Percentiles rank a stretch among this genome's conserved stretches.
Conservation (phyloP, 92 coral and sea anemone genomes). For the Epizoanthus ramosus region DNA sequence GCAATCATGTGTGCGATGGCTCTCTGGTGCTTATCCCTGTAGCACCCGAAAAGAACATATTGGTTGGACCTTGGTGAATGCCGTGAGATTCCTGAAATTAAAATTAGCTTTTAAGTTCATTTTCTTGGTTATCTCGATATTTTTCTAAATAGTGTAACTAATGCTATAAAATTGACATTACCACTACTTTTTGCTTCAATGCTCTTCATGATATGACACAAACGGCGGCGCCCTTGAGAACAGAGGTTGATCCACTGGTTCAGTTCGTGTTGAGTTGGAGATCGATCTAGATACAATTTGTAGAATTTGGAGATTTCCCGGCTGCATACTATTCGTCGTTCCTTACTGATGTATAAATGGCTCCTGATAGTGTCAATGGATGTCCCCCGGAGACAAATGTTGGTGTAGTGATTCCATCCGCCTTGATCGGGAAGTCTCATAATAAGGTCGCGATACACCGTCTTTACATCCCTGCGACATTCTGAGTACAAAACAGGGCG, state of each 20-base stretch:
- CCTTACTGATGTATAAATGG: constrained; percentile 21
- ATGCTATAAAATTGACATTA: background rate
- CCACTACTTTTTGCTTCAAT: constrained; percentile 18
- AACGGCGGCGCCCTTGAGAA: constrained; percentile 14
- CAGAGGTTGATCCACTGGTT: constrained; percentile 15
- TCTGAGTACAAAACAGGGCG: background rate
- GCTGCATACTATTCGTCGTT: constrained; percentile 20
- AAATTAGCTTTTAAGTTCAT: background rate
- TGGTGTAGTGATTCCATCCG: constrained; percentile 27
- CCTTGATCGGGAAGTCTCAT: constrained; percentile 17
- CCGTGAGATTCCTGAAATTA: constrained; percentile 6
- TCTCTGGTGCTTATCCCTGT: constrained; percentile 22
- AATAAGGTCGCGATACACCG: constrained; percentile 32
- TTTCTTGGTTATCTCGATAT: background rate
- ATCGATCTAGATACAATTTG: constrained; percentile 17
- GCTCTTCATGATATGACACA: constrained; percentile 24
- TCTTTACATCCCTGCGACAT: constrained; percentile 38
- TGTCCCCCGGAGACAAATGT: constrained; percentile 8
- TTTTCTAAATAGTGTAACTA: background rate
- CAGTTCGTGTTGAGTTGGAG: constrained; percentile 20
- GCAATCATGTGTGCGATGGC: constrained; percentile 23
- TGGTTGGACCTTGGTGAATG: constrained; percentile 1
- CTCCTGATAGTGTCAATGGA: constrained; percentile 15
- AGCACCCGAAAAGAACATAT: constrained; percentile 26
- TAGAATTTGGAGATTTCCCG: constrained; percentile 24